phyloP scores from a whole-genome alignment of 2,113 vertebrate species.

The Rhinichthys klamathensis region DNA sequence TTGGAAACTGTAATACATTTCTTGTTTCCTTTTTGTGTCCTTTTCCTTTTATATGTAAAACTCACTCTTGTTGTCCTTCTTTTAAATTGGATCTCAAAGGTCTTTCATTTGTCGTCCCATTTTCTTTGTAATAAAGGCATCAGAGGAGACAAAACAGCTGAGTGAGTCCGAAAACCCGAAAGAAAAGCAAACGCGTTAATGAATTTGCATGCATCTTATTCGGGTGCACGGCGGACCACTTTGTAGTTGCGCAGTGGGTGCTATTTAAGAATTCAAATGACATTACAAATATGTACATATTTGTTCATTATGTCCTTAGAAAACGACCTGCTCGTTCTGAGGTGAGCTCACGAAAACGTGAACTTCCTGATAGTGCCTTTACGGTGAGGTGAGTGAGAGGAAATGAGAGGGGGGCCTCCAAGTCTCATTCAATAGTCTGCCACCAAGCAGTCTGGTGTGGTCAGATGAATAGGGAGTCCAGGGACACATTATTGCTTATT shows the following conservation, averaged over 20 bases:
- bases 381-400: slow-evolving; percentile 62
- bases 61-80: slow-evolving; percentile 68
- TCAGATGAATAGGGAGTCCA: slow-evolving; percentile 77
- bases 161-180: slow-evolving; percentile 67
- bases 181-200: slow-evolving; percentile 62
- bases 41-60: slow-evolving; percentile 81
- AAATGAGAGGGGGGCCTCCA: slow-evolving; percentile 67
- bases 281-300: slow-evolving; percentile 71
- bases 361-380: slow-evolving; percentile 39
- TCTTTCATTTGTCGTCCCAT: slow-evolving; percentile 71
- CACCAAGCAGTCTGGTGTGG: slow-evolving; percentile 78
- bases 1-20: slow-evolving; percentile 79
- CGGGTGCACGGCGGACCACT: slow-evolving; percentile 51
- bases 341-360: slow-evolving; percentile 59
- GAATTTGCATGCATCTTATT: slow-evolving; percentile 72
- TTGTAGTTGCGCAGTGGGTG: slow-evolving; percentile 62
- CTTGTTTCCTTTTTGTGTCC: slow-evolving; percentile 66
- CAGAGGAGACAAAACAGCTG: slow-evolving; percentile 68
- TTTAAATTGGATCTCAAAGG: slow-evolving; percentile 72
- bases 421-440: slow-evolving; percentile 79
- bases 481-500: slow-evolving; percentile 82
- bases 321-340: slow-evolving; percentile 63
- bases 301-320: slow-evolving; percentile 42
- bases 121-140: slow-evolving; percentile 70
- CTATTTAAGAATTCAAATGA: slow-evolving; percentile 59